These are phyloP conservation scores for Lontra canadensis DNA, from an alignment of 2,113 vertebrate species.

Conservation along the genomic window DNA sequence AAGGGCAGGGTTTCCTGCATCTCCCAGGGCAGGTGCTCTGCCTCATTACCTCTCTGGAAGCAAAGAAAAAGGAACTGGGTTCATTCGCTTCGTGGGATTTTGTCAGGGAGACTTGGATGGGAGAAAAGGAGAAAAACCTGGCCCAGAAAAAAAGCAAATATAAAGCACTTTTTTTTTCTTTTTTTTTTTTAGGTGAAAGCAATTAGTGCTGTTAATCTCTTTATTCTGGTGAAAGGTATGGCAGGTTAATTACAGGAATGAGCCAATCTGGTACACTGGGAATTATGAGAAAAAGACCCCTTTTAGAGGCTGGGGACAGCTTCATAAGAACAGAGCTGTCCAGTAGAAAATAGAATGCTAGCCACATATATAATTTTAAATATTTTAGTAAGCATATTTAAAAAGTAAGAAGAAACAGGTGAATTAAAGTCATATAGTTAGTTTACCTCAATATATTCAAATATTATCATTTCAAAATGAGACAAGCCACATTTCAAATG, in stretches of 20 bases:
- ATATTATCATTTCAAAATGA: not conserved
- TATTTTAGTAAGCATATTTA: not conserved
- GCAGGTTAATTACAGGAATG: not conserved
- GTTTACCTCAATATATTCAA: not conserved
- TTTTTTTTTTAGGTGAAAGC: not conserved
- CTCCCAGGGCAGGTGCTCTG: too few relatives aligned
- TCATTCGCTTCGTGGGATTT: not conserved
- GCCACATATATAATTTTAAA: not conserved
- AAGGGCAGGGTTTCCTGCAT: not conserved
- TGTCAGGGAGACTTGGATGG: not conserved
- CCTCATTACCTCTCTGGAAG: not conserved
- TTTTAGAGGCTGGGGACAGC: not conserved
- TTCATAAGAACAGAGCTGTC: not conserved
- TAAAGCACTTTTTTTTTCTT: not conserved
- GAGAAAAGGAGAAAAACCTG: not conserved
- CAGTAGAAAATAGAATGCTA: not conserved
- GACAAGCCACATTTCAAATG: not conserved
- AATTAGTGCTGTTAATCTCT: not conserved
- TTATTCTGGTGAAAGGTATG: not conserved
- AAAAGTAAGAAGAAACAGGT: conserved; percentile 6
- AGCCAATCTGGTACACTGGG: not conserved
- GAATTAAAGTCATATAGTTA: not conserved
- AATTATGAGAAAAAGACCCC: not conserved
- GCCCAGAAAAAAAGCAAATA: not conserved
- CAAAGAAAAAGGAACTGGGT: not conserved